A percentile compares a stretch with the other conserved stretches of the same genome.
These are phyloP conservation scores for Microcebus griseorufus DNA, from an alignment of 2,113 vertebrate species.

Conservation along the genomic window DNA sequence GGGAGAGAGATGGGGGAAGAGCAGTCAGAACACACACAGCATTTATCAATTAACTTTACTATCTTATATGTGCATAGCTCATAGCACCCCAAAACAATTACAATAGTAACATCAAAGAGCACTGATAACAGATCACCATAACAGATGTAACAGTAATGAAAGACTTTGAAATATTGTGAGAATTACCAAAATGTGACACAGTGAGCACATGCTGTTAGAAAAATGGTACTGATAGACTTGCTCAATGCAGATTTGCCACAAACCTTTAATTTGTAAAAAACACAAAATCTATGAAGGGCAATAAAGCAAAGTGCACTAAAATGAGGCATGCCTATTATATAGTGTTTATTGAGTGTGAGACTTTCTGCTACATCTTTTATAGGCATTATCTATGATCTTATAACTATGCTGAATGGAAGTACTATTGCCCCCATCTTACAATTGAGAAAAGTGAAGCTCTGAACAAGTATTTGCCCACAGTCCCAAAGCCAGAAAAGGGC, in stretches of 20 bases:
- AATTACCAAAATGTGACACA: neutral
- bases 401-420: neutral
- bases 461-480: neutral
- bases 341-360: neutral
- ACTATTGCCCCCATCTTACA: neutral
- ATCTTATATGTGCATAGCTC: neutral
- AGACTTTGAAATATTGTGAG: neutral
- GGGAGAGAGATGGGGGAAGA: neutral
- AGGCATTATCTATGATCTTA: neutral
- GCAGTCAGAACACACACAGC: neutral
- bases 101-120: neutral
- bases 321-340: neutral
- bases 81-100: neutral
- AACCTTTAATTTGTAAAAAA: neutral
- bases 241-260: neutral
- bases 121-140: neutral
- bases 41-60: neutral
- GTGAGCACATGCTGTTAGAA: neutral
- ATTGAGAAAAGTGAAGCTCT: constrained; percentile 11
- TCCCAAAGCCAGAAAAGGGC: neutral
- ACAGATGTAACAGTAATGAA: neutral
- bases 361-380: neutral
- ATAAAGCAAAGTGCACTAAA: neutral
- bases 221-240: neutral
- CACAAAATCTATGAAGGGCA: neutral